Base-by-base conservation (phyloP, 2,113 vertebrate genomes). In the Rissa tridactyla region DNA sequence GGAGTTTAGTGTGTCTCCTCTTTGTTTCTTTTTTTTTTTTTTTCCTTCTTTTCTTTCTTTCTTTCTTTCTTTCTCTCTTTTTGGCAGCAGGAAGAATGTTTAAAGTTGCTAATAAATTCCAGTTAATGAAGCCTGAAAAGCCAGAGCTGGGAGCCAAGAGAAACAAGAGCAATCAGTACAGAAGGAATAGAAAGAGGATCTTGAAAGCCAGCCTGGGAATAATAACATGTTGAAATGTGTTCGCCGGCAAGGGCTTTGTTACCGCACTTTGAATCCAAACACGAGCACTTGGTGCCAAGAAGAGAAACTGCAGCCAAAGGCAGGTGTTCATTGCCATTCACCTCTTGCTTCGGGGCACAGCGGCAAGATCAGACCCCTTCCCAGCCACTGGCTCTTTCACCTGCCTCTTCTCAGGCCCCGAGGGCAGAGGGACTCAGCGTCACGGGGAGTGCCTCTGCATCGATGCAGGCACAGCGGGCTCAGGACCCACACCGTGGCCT, bases 101-200 rank as follows among this genome's bases (percentile, higher is more conserved):
- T 97, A 96, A 97, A 96, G 93, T 91, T 95, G 94, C 94, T 97
- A 96, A 97, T 97, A 97, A 97, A 97, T 97, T 95, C 94, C 92
- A 96, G 92, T 96, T 97, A 96, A 96, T 96, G 96, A 96, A 97
- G 96, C 91, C 97, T 97, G 97, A 97, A 97, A 96, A 97, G 94
- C 79, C 92, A 60, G 92, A 96, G 93, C 51, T 83, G 62, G 75
- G 91, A 96, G 96, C 95, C 97, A 97, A 96, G 89, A 94, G 89
- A 96, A 97, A 97, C 95, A 97, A 96, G 94, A 92, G 95, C 94
- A 96, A 92, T 96, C 94, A 77, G 96, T 73, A 95, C 78, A 93
- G 94, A 96, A 95, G 96, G 92, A 92, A 97, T 95, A 97, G 96
- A 96, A 96, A 96, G 94, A 95, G 89, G 88, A 96, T 95, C 95